phyloP scores from a whole-genome alignment of 2,113 vertebrate species.

The Malurus melanocephalus region DNA sequence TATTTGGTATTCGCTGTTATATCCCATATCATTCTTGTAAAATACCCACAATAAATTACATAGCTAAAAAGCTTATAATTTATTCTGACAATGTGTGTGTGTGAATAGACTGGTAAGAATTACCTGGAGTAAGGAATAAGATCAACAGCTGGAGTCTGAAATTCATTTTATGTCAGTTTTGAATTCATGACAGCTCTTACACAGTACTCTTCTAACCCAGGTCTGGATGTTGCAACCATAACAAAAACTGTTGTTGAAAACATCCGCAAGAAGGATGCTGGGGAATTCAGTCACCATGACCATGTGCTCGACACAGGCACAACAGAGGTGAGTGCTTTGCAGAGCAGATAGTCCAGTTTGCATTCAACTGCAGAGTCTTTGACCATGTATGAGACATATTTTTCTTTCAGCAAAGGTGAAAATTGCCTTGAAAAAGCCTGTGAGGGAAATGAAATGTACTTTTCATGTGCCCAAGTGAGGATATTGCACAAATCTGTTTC shows the following conservation, averaged over 20 bases:
- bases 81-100: neutral
- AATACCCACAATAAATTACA: neutral
- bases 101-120: neutral
- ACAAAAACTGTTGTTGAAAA: slow-evolving; percentile 91
- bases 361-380: accelerated
- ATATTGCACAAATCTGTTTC: neutral
- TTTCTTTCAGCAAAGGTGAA: neutral
- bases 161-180: neutral
- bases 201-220: slow-evolving; percentile 46
- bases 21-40: neutral
- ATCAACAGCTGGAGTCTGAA: neutral
- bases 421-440: neutral
- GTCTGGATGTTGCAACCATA: slow-evolving; percentile 83
- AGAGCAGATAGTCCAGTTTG: neutral
- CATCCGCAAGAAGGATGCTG: slow-evolving; percentile 80
- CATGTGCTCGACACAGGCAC: slow-evolving; percentile 75
- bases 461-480: neutral
- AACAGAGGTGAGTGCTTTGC: slow-evolving; percentile 66
- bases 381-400: neutral
- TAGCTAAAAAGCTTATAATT: neutral
- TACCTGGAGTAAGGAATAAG: neutral
- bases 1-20: neutral
- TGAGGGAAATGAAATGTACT: neutral
- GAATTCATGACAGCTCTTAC: neutral
- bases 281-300: slow-evolving; percentile 85